A percentile compares a stretch with the other conserved stretches of the same genome.
Conservation (phyloP, 2,113 vertebrate species). For the Podarcis cretensis region DNA sequence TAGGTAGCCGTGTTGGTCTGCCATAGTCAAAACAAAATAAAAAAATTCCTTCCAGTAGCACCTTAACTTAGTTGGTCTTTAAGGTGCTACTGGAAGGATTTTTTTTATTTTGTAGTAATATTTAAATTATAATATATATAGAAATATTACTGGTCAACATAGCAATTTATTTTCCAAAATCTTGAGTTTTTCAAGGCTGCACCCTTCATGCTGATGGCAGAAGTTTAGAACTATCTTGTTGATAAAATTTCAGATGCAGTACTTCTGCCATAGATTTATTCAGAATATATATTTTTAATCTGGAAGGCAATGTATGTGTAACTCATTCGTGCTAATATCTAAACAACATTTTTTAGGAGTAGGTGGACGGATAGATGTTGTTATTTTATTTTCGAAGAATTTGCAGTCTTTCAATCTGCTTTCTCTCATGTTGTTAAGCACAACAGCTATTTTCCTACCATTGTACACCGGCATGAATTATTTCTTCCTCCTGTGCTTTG, state of each 20-base stretch:
- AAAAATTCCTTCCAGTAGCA: too few species aligned
- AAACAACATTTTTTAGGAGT: not conserved
- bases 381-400: not conserved
- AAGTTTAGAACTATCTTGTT: not conserved
- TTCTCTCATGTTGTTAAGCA: not conserved
- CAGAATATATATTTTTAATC: not conserved
- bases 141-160: not conserved
- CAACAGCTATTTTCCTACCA: not conserved
- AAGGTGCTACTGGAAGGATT: too few species aligned
- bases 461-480: not conserved
- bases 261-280: not conserved
- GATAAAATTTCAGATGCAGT: not conserved
- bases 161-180: not conserved
- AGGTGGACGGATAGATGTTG: not conserved
- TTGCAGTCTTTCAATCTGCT: not conserved
- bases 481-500: not conserved
- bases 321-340: not conserved
- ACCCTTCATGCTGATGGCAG: too few species aligned
- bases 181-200: not conserved
- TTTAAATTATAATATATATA: not conserved
- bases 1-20: too few species aligned
- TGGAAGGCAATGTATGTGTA: too few species aligned
- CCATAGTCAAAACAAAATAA: too few species aligned
- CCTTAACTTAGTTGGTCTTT: too few species aligned
- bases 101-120: too few species aligned